These are phyloP conservation scores for cattle (Bos taurus) DNA, from an alignment of 2,113 vertebrate genomes.

Conservation along the genomic window ARS-UCD2.0 NC_037350.1:28933001-28933500, in stretches of 20 bases:
- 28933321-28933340: background rate
- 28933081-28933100: background rate
- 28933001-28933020: background rate
- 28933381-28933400: too few species aligned
- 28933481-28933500: too few species aligned
- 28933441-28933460: background rate
- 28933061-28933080: background rate
- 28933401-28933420: too few species aligned
- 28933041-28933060: background rate
- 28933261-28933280: background rate
- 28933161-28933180: background rate
- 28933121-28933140: background rate
- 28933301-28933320: background rate
- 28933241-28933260: background rate
- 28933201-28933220: background rate
- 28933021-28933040: background rate
- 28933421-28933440: too few species aligned
- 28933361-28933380: background rate
- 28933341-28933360: background rate
- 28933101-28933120: background rate
- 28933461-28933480: background rate
- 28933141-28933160: background rate
- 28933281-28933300: background rate
- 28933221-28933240: background rate
- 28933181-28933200: background rate